Evolutionary conservation across 2,113 vertebrate genomes (phyloP).

Genomic region (Merops nubicus): DNA sequence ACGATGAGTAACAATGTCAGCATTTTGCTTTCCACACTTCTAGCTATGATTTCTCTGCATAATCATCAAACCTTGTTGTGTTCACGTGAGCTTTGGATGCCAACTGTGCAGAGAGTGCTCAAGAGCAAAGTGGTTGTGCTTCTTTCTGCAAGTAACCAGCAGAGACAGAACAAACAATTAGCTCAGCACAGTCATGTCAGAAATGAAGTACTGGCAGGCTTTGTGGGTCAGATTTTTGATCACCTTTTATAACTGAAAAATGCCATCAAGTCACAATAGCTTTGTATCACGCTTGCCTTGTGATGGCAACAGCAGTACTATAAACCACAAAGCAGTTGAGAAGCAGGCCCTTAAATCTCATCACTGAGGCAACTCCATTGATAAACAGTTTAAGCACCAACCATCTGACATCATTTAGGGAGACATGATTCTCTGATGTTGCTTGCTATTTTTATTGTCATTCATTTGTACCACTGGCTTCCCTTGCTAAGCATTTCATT

Average conservation of each 20-base stretch:
- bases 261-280: background rate
- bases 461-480: background rate
- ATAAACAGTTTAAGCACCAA: background rate
- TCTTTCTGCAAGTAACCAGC: background rate
- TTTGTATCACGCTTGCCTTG: background rate
- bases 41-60: background rate
- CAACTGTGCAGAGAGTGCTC: background rate
- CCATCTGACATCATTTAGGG: background rate
- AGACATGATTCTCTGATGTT: background rate
- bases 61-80: background rate
- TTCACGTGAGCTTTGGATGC: background rate
- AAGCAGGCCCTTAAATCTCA: background rate
- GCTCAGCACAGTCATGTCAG: background rate
- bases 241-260: background rate
- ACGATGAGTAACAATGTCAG: background rate
- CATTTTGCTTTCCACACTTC: background rate
- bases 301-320: background rate
- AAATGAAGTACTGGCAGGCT: background rate
- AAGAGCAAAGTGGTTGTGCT: background rate
- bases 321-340: background rate
- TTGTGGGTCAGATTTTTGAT: background rate
- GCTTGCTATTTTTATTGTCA: background rate
- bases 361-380: accelerated
- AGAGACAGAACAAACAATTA: background rate
- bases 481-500: background rate